A percentile compares a stretch with the other conserved stretches of the same genome.
Evolutionary conservation across 2,113 vertebrate genomes (phyloP).

Genomic region (Dicerorhinus sumatrensis): DNA sequence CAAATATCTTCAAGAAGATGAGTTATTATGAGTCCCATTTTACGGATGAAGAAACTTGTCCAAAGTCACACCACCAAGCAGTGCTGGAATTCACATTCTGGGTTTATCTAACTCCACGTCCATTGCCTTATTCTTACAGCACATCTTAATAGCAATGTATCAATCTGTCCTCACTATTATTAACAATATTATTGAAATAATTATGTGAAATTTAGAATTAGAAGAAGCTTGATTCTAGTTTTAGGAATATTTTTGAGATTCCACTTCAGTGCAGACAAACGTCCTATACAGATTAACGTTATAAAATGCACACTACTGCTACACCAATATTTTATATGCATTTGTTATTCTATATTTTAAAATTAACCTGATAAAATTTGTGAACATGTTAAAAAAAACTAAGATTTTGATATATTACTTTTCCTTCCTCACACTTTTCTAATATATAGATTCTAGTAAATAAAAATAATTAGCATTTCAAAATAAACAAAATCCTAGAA

Average conservation of each 20-base stretch:
- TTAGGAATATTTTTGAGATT: conserved; percentile 6
- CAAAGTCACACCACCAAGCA: neutral
- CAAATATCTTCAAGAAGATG: neutral
- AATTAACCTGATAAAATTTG: conserved; percentile 5
- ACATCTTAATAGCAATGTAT: neutral
- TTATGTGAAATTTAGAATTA: conserved; percentile 22
- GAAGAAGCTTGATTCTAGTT: conserved; percentile 31
- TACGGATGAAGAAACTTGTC: neutral
- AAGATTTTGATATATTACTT: neutral
- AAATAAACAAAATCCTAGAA: neutral
- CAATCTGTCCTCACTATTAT: neutral
- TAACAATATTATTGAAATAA: neutral
- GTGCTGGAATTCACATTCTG: neutral
- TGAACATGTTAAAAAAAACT: conserved; percentile 5
- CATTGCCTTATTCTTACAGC: neutral
- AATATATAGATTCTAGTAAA: neutral
- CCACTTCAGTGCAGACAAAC: neutral
- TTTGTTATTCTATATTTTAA: neutral
- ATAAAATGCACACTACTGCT: neutral
- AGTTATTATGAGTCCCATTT: neutral
- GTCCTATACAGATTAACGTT: neutral
- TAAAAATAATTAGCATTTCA: conserved; percentile 13
- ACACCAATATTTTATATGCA: neutral
- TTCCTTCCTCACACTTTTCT: neutral
- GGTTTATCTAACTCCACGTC: neutral